Evolutionary conservation across 1,140 invertebrate genomes (phyloP).

Genomic region (Drosophila pandora): DNA sequence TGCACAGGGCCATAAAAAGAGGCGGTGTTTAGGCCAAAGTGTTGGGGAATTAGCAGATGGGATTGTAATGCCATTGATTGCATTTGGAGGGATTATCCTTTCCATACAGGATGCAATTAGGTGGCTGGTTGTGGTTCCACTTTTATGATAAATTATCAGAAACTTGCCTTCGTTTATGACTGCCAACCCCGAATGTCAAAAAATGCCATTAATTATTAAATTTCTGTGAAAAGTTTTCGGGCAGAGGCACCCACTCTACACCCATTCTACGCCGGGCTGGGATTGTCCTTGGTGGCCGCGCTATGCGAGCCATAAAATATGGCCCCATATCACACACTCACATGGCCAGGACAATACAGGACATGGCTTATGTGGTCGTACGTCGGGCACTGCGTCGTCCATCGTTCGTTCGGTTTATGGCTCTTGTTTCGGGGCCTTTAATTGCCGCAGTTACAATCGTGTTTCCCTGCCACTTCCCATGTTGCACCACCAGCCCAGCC

Average conservation of each 20-base stretch:
- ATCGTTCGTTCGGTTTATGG: slow-evolving; percentile 60
- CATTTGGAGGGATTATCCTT: neutral
- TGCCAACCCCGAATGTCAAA: slow-evolving; percentile 21
- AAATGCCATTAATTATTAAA: slow-evolving; percentile 69
- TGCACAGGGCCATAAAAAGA: slow-evolving; percentile 5
- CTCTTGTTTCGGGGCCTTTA: slow-evolving; percentile 62
- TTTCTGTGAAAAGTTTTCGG: slow-evolving; percentile 64
- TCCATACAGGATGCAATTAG: neutral
- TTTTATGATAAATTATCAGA: neutral
- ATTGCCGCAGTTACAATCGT: slow-evolving; percentile 74
- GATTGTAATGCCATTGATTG: neutral
- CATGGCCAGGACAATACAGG: slow-evolving; percentile 8
- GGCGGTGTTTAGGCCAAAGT: slow-evolving; percentile 5
- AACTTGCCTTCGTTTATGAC: neutral
- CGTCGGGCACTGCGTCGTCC: slow-evolving; percentile 50
- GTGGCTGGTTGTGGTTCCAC: neutral
- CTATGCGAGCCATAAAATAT: slow-evolving; percentile 64
- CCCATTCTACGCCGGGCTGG: too few relatives aligned
- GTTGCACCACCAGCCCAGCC: neutral
- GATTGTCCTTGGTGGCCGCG: slow-evolving; percentile 60
- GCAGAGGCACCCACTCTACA: too few relatives aligned
- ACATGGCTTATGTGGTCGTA: slow-evolving; percentile 29
- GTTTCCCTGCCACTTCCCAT: slow-evolving; percentile 19
- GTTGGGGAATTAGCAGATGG: slow-evolving; percentile 6
- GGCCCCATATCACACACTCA: slow-evolving; percentile 29